Conservation (phyloP, 2,113 vertebrate species). For the Spea multiplicata region DNA sequence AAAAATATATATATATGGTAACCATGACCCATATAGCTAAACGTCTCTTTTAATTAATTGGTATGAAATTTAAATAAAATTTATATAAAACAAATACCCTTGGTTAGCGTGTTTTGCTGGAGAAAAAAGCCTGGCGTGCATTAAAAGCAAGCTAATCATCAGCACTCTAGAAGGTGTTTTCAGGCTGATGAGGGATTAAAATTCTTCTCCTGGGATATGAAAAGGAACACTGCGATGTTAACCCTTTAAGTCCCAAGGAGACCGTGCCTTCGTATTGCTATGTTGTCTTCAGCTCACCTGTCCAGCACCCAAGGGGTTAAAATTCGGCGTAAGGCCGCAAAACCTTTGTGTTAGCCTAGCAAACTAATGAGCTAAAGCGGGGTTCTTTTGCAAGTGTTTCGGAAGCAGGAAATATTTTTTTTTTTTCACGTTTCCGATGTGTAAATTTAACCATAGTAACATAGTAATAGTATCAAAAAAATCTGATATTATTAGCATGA, state of each 20-base stretch:
- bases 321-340: background rate
- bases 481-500: background rate
- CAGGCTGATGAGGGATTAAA: background rate
- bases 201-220: conserved; percentile 6
- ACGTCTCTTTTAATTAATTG: no score
- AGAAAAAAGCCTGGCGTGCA: background rate
- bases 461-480: background rate
- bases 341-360: background rate
- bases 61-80: no score
- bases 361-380: background rate
- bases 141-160: conserved; percentile 6
- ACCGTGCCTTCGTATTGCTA: no score
- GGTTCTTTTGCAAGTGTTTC: background rate
- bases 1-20: no score
- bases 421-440: background rate
- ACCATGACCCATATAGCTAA: no score
- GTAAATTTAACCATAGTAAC: background rate
- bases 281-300: no score
- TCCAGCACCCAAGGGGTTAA: no score
- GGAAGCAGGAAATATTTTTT: background rate
- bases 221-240: background rate
- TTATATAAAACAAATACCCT: background rate
- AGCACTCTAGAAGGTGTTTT: conserved; percentile 7
- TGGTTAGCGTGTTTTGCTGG: background rate
- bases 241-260: no score